These are phyloP conservation scores for Herminia tarsipennalis DNA, from an alignment of 2,888 invertebrate species.

Conservation along the genomic window DNA sequence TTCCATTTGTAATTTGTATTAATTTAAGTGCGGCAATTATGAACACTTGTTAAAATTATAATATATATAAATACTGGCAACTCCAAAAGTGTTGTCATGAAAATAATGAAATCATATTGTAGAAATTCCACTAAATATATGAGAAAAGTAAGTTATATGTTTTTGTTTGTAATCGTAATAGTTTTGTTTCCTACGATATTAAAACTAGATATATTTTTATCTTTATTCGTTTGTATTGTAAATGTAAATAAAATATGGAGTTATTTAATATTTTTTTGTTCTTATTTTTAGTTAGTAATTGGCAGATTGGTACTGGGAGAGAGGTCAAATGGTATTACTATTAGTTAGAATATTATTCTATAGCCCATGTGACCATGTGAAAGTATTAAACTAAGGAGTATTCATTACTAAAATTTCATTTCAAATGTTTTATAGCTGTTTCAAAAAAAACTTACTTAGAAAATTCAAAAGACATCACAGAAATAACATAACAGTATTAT, in stretches of 20 bases:
- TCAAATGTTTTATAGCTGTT: no score
- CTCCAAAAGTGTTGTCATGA: slow-evolving; percentile 8
- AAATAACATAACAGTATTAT: no score
- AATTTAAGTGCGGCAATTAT: slow-evolving; percentile 5
- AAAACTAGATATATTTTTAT: slow-evolving; percentile 36
- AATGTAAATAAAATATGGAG: slow-evolving; percentile 46
- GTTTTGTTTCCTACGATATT: slow-evolving; percentile 39
- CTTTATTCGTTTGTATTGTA: slow-evolving; percentile 41
- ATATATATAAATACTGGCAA: slow-evolving; percentile 5
- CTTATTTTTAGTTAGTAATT: slow-evolving; percentile 20
- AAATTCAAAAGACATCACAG: no score
- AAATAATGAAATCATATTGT: no score
- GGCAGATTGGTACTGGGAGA: no score
- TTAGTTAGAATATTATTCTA: no score
- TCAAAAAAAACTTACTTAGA: no score
- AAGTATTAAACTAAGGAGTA: no score
- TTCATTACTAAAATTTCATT: no score
- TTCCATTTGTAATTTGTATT: slow-evolving; percentile 29
- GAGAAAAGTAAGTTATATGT: slow-evolving; percentile 14
- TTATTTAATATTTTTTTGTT: slow-evolving; percentile 37
- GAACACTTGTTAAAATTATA: slow-evolving; percentile 8
- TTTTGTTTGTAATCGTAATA: slow-evolving; percentile 26
- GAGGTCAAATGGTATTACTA: no score
- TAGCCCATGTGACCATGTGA: no score
- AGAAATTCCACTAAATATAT: slow-evolving; percentile 23